Evolutionary conservation across 2,888 invertebrate species (phyloP).

Genomic region (Crepidodera aurea): DNA sequence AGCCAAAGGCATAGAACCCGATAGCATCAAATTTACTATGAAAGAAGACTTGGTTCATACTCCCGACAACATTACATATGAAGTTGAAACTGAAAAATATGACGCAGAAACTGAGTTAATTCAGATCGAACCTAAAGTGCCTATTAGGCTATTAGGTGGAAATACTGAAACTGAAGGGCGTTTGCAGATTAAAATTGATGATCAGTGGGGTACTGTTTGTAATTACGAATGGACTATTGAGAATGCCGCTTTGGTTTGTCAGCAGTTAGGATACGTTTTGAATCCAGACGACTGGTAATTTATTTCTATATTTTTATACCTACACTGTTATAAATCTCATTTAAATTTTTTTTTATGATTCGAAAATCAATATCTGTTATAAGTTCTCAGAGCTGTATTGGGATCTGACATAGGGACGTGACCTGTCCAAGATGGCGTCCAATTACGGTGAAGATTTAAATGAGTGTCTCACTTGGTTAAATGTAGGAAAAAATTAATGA

Average conservation of each 20-base stretch:
- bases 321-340: too few relatives aligned
- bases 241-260: conserved; percentile 92
- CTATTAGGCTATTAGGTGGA: conserved; percentile 85
- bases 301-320: background rate
- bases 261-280: conserved; percentile 90
- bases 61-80: conserved; percentile 69
- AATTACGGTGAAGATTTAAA: too few relatives aligned
- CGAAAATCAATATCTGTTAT: too few relatives aligned
- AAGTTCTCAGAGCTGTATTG: too few relatives aligned
- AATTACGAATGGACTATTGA: conserved; percentile 94
- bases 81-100: conserved; percentile 61
- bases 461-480: too few relatives aligned
- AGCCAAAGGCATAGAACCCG: conserved; percentile 80
- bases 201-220: conserved; percentile 97
- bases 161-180: conserved; percentile 85
- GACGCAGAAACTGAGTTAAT: conserved; percentile 68
- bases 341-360: too few relatives aligned
- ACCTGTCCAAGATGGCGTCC: too few relatives aligned
- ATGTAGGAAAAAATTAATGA: too few relatives aligned
- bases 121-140: conserved; percentile 70
- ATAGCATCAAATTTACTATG: conserved; percentile 80
- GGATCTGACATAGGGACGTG: too few relatives aligned
- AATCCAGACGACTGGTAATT: conserved; percentile 87
- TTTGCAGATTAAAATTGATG: conserved; percentile 82
- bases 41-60: conserved; percentile 77